phyloP scores from a whole-genome alignment of 2,888 invertebrate species.

The Parnassius apollo region DNA sequence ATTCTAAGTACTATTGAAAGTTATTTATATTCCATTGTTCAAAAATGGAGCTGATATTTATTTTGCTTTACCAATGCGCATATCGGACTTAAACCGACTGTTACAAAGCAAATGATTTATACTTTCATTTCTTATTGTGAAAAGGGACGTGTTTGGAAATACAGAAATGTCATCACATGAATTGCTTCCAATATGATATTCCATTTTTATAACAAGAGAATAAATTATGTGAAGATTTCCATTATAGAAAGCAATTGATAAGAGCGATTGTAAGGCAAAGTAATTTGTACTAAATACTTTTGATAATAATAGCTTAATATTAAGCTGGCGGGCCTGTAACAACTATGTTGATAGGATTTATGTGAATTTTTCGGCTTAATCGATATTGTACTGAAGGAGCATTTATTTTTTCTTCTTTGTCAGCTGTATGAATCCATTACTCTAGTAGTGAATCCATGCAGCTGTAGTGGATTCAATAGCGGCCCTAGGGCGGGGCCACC shows the following conservation, averaged over 20 bases:
- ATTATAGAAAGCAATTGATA: conserved; percentile 16
- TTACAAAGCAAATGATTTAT: conserved; percentile 19
- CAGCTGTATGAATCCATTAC: too few relatives aligned
- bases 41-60: not conserved
- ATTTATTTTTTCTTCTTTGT: too few relatives aligned
- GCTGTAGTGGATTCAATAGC: too few relatives aligned
- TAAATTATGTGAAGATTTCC: conserved; percentile 17
- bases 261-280: conserved; percentile 8
- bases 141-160: conserved; percentile 18
- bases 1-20: too few relatives aligned
- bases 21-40: conserved; percentile 1
- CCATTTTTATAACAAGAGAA: conserved; percentile 22
- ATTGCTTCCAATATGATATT: conserved; percentile 23
- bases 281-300: conserved; percentile 9
- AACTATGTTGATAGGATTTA: too few relatives aligned
- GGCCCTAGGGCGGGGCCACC: too few relatives aligned
- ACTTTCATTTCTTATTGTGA: conserved; percentile 18
- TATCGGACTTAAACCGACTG: not conserved
- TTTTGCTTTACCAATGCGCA: not conserved
- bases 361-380: too few relatives aligned
- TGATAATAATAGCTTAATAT: too few relatives aligned
- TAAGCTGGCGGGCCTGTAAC: too few relatives aligned
- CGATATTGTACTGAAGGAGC: too few relatives aligned
- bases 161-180: conserved; percentile 23
- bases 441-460: too few relatives aligned